Conservation (phyloP, 2,888 invertebrate genomes). For the Apodemia hepburni region DNA sequence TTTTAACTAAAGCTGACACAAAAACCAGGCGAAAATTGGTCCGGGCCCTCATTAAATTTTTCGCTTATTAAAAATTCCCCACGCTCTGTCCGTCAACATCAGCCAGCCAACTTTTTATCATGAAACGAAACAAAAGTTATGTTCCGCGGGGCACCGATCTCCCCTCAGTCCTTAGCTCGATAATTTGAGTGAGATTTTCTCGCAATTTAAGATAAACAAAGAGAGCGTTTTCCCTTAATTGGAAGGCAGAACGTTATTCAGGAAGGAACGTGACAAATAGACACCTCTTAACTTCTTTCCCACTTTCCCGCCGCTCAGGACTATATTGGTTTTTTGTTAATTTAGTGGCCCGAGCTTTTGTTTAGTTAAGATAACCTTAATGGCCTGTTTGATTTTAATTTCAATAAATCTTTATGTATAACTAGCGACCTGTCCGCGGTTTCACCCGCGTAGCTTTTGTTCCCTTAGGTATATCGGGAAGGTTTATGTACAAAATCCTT, state of each 20-base stretch:
- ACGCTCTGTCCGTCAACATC: constrained; percentile 62
- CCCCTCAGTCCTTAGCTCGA: constrained; percentile 74
- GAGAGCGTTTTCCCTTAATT: constrained; percentile 80
- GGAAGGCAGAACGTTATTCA: constrained; percentile 78
- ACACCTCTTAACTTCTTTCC: constrained; percentile 80
- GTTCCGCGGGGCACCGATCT: constrained; percentile 60
- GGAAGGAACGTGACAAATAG: constrained; percentile 80
- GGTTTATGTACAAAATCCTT: no score
- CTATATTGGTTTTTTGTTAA: constrained; percentile 74
- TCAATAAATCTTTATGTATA: not conserved
- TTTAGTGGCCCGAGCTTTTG: constrained; percentile 52
- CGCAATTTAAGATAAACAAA: constrained; percentile 81
- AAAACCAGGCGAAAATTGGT: constrained; percentile 59
- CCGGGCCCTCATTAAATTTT: constrained; percentile 74
- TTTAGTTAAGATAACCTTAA: constrained; percentile 71
- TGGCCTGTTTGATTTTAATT: constrained; percentile 24
- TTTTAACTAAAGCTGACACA: constrained; percentile 50
- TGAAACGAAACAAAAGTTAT: constrained; percentile 70
- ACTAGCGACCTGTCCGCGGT: no score
- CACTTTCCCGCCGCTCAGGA: constrained; percentile 62
- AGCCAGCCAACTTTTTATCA: constrained; percentile 73
- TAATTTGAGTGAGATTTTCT: constrained; percentile 81
- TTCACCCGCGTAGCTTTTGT: no score
- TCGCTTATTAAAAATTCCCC: constrained; percentile 80
- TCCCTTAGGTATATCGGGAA: no score